Evolutionary conservation across 1,140 invertebrate genomes (phyloP), one percentile per base, ranked within the genome.

Genomic region (Drosophila eugracilis): DNA sequence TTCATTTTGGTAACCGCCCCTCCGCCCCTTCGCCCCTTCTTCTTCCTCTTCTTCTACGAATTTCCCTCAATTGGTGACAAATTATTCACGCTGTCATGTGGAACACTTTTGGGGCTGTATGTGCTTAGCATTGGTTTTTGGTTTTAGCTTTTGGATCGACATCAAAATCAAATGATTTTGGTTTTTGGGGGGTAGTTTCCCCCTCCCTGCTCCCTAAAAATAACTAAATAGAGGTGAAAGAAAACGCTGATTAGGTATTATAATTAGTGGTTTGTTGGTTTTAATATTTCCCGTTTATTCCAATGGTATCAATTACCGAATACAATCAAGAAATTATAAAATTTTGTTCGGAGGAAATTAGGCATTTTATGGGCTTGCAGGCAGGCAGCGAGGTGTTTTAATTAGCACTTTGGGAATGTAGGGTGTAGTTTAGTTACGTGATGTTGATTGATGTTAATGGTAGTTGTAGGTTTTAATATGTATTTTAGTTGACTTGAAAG

Each of bases 41-140:
- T n/a, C n/a, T n/a, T n/a, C n/a, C n/a, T n/a, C n/a, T n/a, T n/a
- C n/a, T 12, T 49, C 28, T 37, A 14, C 15, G 10, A 19, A 2
- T 12, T 39, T 10, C 30, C 48, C 55, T 73, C 70, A 73, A 73
- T 74, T 73, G 70, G 55, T 63, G 70, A 73, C 70, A 73, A 73
- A 73, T 73, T 73, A 73, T 73, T 73, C 69, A 53, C 32, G 55
- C 69, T 62, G 55, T 73, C 70, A 72, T 73, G 70, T 73, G 70
- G 69, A 73, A 73, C 48, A 73, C 49, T 50, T 30, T 37, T 42
- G 50, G 12, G 26, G 41, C n/a, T 65, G 45, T 59, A 9, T 32
- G 26, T 32, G 49, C 62, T 53, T 26, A 45, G 48, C 28, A 30
- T 47, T 49, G 41, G 58, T 67, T 65, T 67, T 50, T 52, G 48